Evolutionary conservation across 2,888 invertebrate species (phyloP), one percentile per base, ranked within the genome.

Genomic region (Habroteleia sp.): DNA sequence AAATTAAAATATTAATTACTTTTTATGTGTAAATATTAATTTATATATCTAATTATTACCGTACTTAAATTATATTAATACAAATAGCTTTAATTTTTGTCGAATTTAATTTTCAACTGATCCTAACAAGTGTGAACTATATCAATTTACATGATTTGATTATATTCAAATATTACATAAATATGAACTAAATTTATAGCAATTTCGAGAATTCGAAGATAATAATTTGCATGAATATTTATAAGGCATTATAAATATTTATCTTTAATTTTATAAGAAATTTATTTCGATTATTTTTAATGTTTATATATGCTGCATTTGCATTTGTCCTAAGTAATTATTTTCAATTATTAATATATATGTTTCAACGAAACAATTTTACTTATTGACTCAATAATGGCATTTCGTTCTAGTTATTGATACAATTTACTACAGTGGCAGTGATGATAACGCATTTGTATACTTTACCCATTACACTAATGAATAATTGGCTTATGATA

Each of bases 381-480:
- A 41, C n/a, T 37, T 52, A 33, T 25, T 41, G 23, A 35, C 11
- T 13, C 5, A 14, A 13, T 42, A 63, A 11, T n/a, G 13, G 10
- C 25, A 52, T 48, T 66, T 66, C 42, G n/a, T 44, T 66, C 46
- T 42, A 41, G 14, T 65, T 56, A 56, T 56, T 66, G 46, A 56
- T 56, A 56, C 52, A 66, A 56, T 66, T 56, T 66, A 48, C 23
- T 44, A 48, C 27, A 44, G 39, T 25, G 16, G 31, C 37, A 48
- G 17, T 35, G 37, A 62, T 46, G 62, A 48, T 62, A 52, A 54
- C 35, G 60, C 63, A 48, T 54, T 72, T 72, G 56, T 72, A 37
- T 63, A 62, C 56, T 72, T 62, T 60, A 35, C 39, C 37, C 46
- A 74, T 74, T 74, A 73, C 44, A 66, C 66, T 66, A 66, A 66